A percentile compares a stretch with the other conserved stretches of the same genome.
Conservation (phyloP, 2,888 invertebrate species). For the Athalia cordata region DNA sequence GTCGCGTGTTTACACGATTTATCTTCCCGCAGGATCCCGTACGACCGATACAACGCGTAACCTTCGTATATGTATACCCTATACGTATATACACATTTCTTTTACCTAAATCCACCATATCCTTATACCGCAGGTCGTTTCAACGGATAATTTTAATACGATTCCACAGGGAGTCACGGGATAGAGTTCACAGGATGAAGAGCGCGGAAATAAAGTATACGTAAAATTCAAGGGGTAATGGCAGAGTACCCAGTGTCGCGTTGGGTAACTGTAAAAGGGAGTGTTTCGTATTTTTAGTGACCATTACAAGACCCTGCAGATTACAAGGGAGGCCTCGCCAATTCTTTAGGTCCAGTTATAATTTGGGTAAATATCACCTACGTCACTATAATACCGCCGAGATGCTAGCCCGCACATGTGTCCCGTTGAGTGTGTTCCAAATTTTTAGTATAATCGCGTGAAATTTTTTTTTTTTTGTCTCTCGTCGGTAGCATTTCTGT, state of each 20-base stretch:
- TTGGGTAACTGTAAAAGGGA: conserved; percentile 32
- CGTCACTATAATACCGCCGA: not conserved
- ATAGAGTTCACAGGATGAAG: not conserved
- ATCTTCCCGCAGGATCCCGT: conserved; percentile 17
- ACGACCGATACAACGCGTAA: conserved; percentile 17
- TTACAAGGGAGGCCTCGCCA: conserved; percentile 23
- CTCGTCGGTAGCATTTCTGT: not conserved
- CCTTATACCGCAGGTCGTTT: conserved; percentile 35
- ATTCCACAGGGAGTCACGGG: conserved; percentile 28
- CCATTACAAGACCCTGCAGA: conserved; percentile 39
- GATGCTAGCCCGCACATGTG: not conserved
- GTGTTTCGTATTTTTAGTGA: conserved; percentile 33
- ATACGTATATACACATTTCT: not conserved
- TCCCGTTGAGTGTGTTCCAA: not conserved
- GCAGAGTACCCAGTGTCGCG: not conserved
- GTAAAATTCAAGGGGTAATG: conserved; percentile 20
- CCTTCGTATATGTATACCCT: conserved; percentile 7
- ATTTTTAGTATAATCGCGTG: not conserved
- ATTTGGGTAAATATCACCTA: conserved; percentile 20
- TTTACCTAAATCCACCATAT: conserved; percentile 12
- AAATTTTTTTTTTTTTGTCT: not conserved
- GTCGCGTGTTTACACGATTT: conserved; percentile 39
- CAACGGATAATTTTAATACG: conserved; percentile 30
- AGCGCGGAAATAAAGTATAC: not conserved
- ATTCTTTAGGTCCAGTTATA: not conserved